These are phyloP conservation scores for Gobius niger DNA, from an alignment of 2,113 vertebrate species.

Conservation along the genomic window DNA sequence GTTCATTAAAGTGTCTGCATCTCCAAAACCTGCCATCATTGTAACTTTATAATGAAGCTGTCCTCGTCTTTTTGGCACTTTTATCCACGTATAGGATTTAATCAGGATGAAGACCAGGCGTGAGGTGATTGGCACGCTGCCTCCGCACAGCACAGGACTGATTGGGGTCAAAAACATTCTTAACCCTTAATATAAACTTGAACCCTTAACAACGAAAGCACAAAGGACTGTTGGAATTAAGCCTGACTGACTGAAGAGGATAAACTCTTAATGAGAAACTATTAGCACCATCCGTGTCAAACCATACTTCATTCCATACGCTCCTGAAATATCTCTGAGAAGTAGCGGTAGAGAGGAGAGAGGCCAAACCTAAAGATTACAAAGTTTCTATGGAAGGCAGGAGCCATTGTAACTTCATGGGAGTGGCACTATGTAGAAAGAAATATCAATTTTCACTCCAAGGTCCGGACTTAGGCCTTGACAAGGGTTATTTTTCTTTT, in stretches of 20 bases:
- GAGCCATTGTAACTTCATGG: no score
- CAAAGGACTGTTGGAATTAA: background rate
- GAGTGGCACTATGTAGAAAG: no score
- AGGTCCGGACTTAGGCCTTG: no score
- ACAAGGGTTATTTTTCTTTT: no score
- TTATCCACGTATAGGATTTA: background rate
- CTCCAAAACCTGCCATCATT: no score
- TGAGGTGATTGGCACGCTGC: background rate
- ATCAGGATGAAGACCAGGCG: background rate
- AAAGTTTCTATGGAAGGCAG: no score
- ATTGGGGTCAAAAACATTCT: background rate
- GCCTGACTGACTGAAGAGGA: slow-evolving; percentile 12
- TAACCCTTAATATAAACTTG: background rate
- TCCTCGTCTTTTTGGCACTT: background rate
- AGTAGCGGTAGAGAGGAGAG: background rate
- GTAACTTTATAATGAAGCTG: no score
- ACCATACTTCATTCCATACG: slow-evolving; percentile 10
- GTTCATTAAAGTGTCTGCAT: no score
- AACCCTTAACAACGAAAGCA: background rate
- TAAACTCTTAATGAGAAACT: slow-evolving; percentile 18
- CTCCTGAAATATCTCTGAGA: slow-evolving; percentile 46
- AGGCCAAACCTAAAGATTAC: no score
- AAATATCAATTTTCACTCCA: no score
- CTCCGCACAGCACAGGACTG: background rate
- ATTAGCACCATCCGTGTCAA: slow-evolving; percentile 31